Evolutionary conservation across 2,888 invertebrate species (phyloP).

Genomic region (Athetis lepigone): DNA sequence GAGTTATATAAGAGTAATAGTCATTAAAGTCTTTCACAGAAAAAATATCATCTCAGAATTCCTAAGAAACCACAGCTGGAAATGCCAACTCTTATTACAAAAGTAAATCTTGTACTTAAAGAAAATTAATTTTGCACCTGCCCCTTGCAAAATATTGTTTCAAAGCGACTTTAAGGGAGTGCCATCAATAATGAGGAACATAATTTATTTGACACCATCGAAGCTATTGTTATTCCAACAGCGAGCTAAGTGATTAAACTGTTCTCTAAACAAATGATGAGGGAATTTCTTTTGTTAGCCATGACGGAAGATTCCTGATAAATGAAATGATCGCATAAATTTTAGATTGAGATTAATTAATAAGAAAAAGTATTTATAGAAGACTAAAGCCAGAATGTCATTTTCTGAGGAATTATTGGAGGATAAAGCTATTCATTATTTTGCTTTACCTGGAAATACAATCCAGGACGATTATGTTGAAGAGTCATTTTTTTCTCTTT

Average conservation of each 20-base stretch:
- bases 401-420: too few relatives aligned
- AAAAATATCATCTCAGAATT: background rate
- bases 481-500: too few relatives aligned
- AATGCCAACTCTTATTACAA: constrained; percentile 4
- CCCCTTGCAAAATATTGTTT: constrained; percentile 32
- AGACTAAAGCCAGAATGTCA: background rate
- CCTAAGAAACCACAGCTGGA: constrained; percentile 6
- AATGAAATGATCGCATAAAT: background rate
- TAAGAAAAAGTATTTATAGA: too few relatives aligned
- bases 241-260: constrained; percentile 21
- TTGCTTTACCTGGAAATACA: too few relatives aligned
- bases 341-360: background rate
- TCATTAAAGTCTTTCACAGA: background rate
- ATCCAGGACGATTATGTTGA: too few relatives aligned
- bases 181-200: constrained; percentile 45
- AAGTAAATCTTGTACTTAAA: constrained; percentile 31
- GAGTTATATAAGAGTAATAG: too few relatives aligned
- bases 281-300: constrained; percentile 4
- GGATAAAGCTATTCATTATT: too few relatives aligned
- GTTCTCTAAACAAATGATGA: background rate
- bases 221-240: constrained; percentile 27
- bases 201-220: constrained; percentile 28
- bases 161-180: constrained; percentile 17
- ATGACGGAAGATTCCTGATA: background rate
- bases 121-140: constrained; percentile 48